phyloP scores from a whole-genome alignment of 1,140 invertebrate genomes.

The Drosophila sechellia region DNA sequence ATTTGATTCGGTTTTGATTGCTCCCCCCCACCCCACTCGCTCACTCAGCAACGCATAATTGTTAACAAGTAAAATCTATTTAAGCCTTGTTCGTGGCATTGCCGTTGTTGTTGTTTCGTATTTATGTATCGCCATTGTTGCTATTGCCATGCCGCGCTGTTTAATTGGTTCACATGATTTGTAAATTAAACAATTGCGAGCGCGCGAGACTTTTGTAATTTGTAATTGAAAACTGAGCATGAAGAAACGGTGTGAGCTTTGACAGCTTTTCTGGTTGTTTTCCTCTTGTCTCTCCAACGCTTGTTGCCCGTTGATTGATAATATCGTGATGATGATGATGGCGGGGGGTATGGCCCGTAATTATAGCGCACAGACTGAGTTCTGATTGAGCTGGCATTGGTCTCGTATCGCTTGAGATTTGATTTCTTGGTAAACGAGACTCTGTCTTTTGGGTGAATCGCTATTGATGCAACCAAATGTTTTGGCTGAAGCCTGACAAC shows the following conservation, averaged over 20 bases:
- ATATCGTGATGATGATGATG: constrained; percentile 52
- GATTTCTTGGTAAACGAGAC: constrained; percentile 6
- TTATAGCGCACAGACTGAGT: constrained; percentile 37
- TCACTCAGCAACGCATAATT: constrained; percentile 54
- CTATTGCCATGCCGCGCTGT: constrained; percentile 36
- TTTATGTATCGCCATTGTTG: no score
- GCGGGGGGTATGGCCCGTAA: constrained; percentile 42
- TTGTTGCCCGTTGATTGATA: constrained; percentile 49
- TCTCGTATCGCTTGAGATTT: constrained; percentile 8
- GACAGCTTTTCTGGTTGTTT: constrained; percentile 58
- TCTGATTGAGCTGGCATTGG: constrained; percentile 51
- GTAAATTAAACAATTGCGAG: constrained; percentile 83
- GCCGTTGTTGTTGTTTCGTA: constrained; percentile 14
- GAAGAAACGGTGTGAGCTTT: constrained; percentile 75
- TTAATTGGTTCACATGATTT: constrained; percentile 84
- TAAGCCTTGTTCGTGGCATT: constrained; percentile 75
- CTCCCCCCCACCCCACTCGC: constrained; percentile 19
- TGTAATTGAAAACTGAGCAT: constrained; percentile 80
- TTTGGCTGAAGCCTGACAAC: constrained; percentile 28
- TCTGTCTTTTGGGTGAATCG: constrained; percentile 4
- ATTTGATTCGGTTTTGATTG: constrained; percentile 80
- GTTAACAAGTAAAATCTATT: constrained; percentile 83
- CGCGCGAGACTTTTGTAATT: constrained; percentile 69
- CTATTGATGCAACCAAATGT: constrained; percentile 24
- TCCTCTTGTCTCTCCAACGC: constrained; percentile 12